Percentiles rank a stretch among this genome's conserved stretches.
Evolutionary conservation across 2,888 invertebrate species (phyloP).

Genomic region (Nysson spinosus): DNA sequence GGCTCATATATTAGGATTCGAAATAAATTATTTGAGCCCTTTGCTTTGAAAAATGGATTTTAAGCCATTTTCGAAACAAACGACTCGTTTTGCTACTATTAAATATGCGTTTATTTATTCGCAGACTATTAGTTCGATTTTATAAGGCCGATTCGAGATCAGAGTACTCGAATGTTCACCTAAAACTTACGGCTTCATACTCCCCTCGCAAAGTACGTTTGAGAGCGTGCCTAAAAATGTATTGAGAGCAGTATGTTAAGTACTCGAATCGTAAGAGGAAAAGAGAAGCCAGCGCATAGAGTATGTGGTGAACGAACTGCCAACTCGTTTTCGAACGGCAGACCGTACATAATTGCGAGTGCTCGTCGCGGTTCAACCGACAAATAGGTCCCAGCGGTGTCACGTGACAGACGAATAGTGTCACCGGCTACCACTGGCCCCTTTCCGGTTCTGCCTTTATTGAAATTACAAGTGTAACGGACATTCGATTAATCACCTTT

Average conservation of each 20-base stretch:
- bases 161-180: no score
- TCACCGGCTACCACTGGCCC: constrained; percentile 30
- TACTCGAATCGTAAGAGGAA: constrained; percentile 1
- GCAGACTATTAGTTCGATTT: no score
- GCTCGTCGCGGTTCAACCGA: constrained; percentile 54
- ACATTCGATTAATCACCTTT: background rate
- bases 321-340: constrained; percentile 56
- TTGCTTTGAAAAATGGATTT: no score
- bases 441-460: constrained; percentile 30
- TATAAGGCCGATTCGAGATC: no score
- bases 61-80: no score
- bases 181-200: no score
- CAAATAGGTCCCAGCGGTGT: constrained; percentile 47
- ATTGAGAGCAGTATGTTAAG: constrained; percentile 49
- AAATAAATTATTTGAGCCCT: no score
- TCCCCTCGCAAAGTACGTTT: constrained; percentile 26
- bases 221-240: constrained; percentile 44
- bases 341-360: constrained; percentile 52
- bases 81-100: no score
- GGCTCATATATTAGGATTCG: no score
- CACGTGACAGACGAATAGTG: constrained; percentile 46
- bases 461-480: constrained; percentile 43
- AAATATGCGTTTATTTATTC: no score
- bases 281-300: constrained; percentile 22
- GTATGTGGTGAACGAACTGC: constrained; percentile 44